Evolutionary conservation across 2,888 invertebrate genomes (phyloP), one percentile per base, ranked within the genome.

Genomic region (Micropterix aruncella): DNA sequence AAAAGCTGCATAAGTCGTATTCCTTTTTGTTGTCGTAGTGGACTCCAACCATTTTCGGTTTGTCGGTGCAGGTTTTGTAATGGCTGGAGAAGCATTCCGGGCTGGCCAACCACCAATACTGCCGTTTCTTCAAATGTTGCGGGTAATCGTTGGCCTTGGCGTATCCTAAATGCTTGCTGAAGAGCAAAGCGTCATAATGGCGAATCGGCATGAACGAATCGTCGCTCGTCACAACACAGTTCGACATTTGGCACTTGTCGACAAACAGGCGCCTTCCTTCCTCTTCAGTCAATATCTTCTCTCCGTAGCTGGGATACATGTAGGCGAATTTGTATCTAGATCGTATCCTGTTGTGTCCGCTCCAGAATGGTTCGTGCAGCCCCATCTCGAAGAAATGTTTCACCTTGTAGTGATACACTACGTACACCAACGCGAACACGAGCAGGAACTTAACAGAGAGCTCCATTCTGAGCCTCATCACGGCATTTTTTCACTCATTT

Each of bases 141-240:
- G n/a, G n/a, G n/a, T n/a, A n/a, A n/a, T n/a, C n/a, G n/a, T n/a
- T n/a, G n/a, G n/a, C n/a, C n/a, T n/a, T n/a, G n/a, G n/a, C n/a
- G n/a, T n/a, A n/a, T n/a, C n/a, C n/a, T n/a, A n/a, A n/a, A n/a
- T n/a, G n/a, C n/a, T n/a, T n/a, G n/a, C n/a, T 27, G 12, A 58
- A 50, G 0, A 65, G 47, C 0, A 65, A 49, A 0, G 64, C 65
- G 39, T 65, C 64, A 48, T 57, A 65, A 46, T 61, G 60, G 42
- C 54, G 53, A 47, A 59, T 48, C 5, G 64, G 63, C 5, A 63
- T 46, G 43, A 65, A 61, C 0, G 62, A 64, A 42, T 50, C 57
- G 49, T 65, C 63, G 46, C 63, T 63, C 0, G 65, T 64, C 19
- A 65, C 48, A 49, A 60, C 62, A 46, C 65, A 65, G 2, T 40